Base-by-base conservation (phyloP, 1,140 invertebrate genomes). In the Trichonephila clavata region DNA sequence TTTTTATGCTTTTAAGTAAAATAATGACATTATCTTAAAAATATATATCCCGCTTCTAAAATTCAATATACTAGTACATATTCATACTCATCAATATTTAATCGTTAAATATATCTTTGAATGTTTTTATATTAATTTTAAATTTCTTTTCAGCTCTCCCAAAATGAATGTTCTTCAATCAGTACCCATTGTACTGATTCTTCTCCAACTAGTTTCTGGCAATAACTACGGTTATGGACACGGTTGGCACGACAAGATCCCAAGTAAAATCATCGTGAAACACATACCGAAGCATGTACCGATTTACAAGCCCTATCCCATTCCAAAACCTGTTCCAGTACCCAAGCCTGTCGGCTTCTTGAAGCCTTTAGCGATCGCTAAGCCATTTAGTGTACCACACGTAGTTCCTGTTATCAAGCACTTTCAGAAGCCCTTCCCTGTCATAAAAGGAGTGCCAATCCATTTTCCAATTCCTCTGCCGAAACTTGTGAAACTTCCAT, bases 371-470 rank as follows among this genome's bases (percentile, higher is more conserved):
- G 86, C 91, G 2, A 93, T 94, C 5, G 94, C 94, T 2, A 94
- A 94, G 21, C 90, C 90, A 18, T 86, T 93, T 32, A 88, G 32
- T 13, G 92, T 94, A 43, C 94, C 94, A 20, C 94, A 94, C 5
- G 88, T 94, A 3, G 86, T 94, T 4, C 94, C 94, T 13, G 94
- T 94, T 39, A 94, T 94, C 81, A 94, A 94, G 57, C 94, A 94
- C 81, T 93, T 93, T 24, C 91, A 94, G 21, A 94, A 94, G 24
- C 93, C 91, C 20, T 91, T 94, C 18, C 94, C 94, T 16, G 89
- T 93, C 4, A n/a, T 94, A 27, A 94, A 94, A 61, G 81, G 71
- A 39, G 77, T 94, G 5, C 94, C 94, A 10, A 39, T 94, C 32
- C 92, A 91, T 8, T 80, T 92, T 50, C 88, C 89, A 2, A 93